Percentiles rank a stretch among this genome's conserved stretches.
Conservation (phyloP, 2,888 invertebrate species). For the Nineta flava region DNA sequence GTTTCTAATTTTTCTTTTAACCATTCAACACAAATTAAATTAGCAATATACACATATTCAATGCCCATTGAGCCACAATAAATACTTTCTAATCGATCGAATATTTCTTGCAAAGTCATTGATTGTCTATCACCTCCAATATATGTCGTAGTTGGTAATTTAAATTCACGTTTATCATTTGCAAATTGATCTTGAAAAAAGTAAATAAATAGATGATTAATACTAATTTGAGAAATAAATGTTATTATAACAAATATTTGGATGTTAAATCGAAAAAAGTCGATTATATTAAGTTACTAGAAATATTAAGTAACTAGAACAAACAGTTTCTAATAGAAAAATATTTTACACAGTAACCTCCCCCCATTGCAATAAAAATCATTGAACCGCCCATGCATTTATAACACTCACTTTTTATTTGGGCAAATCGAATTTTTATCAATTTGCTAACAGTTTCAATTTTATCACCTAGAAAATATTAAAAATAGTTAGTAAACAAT, state of each 20-base stretch:
- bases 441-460: too few relatives aligned
- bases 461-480: too few relatives aligned
- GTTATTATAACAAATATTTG: too few relatives aligned
- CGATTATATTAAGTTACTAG: too few relatives aligned
- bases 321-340: too few relatives aligned
- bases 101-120: slow-evolving; percentile 82
- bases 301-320: too few relatives aligned
- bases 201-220: slow-evolving; percentile 8
- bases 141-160: slow-evolving; percentile 92
- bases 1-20: slow-evolving; percentile 92
- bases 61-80: slow-evolving; percentile 97
- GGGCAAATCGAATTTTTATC: not conserved
- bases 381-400: too few relatives aligned
- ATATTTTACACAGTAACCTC: too few relatives aligned
- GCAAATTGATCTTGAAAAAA: slow-evolving; percentile 13
- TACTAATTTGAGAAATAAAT: not conserved
- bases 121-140: slow-evolving; percentile 79
- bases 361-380: too few relatives aligned
- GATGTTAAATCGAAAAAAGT: too few relatives aligned
- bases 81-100: slow-evolving; percentile 76
- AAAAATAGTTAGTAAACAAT: too few relatives aligned
- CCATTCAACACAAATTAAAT: slow-evolving; percentile 97
- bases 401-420: not conserved
- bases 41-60: slow-evolving; percentile 99
- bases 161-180: slow-evolving; percentile 96